A percentile compares a stretch with the other conserved stretches of the same genome.
Evolutionary conservation across 2,113 vertebrate genomes (phyloP).

Genomic region (Glaucomys volans): DNA sequence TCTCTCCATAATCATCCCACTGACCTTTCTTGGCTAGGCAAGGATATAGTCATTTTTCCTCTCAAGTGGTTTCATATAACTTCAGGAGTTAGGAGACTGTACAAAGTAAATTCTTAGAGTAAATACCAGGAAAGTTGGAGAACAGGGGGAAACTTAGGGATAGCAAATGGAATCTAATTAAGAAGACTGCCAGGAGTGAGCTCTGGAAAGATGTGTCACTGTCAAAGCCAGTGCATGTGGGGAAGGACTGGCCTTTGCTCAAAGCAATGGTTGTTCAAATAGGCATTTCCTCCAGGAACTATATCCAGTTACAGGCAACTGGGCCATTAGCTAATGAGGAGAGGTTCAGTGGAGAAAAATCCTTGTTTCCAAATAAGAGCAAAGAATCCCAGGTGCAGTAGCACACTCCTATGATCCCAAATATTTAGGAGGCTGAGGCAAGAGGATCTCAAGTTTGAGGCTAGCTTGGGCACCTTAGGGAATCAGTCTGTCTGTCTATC

Average conservation of each 20-base stretch:
- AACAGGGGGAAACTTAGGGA: neutral
- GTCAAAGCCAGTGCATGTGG: neutral
- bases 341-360: neutral
- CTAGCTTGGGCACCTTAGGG: too few species aligned
- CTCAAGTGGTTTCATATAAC: neutral
- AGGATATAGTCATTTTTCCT: neutral
- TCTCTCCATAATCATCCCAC: neutral
- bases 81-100: neutral
- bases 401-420: too few species aligned
- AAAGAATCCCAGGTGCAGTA: neutral
- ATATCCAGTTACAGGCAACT: neutral
- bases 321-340: conserved; percentile 2
- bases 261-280: neutral
- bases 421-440: too few species aligned
- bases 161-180: conserved; percentile 32
- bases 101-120: conserved; percentile 17
- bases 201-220: neutral
- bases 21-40: neutral
- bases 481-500: too few species aligned
- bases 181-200: neutral
- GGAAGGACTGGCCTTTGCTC: neutral
- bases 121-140: conserved; percentile 27
- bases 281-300: conserved; percentile 15
- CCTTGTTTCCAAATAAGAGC: conserved; percentile 10
- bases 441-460: too few species aligned